These are phyloP conservation scores for Intellagama lesueurii DNA, from an alignment of 2,797 vertebrate species.

Conservation along the genomic window DNA sequence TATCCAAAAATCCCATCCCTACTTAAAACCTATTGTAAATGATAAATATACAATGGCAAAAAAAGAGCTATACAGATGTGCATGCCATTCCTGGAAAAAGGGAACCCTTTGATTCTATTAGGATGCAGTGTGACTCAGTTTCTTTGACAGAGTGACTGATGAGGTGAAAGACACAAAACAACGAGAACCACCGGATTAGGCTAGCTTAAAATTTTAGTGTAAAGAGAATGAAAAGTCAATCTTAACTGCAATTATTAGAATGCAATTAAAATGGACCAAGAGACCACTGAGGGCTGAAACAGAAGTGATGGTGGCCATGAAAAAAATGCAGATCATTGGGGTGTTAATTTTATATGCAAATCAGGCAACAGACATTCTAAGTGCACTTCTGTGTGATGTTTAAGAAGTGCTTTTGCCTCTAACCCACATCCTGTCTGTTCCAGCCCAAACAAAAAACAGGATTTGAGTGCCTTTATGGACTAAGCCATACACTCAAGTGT, in stretches of 20 bases:
- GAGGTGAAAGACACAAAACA: too few relatives aligned
- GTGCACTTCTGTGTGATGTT: too few relatives aligned
- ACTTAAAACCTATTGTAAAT: too few relatives aligned
- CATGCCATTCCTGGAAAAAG: too few relatives aligned
- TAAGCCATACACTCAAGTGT: not conserved
- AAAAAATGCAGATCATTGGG: not conserved
- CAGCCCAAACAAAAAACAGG: not conserved
- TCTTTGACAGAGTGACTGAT: too few relatives aligned
- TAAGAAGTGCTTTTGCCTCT: not conserved
- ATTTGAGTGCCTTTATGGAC: not conserved
- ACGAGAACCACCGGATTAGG: too few relatives aligned
- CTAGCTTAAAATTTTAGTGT: not conserved
- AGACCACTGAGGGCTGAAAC: not conserved
- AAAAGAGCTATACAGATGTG: too few relatives aligned
- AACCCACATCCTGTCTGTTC: not conserved
- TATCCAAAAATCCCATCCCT: too few relatives aligned
- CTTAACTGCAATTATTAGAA: not conserved
- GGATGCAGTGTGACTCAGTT: too few relatives aligned
- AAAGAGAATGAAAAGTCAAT: not conserved
- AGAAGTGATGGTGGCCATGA: not conserved
- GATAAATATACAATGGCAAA: too few relatives aligned
- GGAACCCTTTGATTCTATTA: too few relatives aligned
- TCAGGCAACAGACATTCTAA: not conserved
- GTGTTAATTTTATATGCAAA: too few relatives aligned
- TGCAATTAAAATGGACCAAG: not conserved